These are phyloP conservation scores for Anneissia japonica DNA, from an alignment of 35 echinoderm and acorn worm genomes.

Conservation along the genomic window DNA sequence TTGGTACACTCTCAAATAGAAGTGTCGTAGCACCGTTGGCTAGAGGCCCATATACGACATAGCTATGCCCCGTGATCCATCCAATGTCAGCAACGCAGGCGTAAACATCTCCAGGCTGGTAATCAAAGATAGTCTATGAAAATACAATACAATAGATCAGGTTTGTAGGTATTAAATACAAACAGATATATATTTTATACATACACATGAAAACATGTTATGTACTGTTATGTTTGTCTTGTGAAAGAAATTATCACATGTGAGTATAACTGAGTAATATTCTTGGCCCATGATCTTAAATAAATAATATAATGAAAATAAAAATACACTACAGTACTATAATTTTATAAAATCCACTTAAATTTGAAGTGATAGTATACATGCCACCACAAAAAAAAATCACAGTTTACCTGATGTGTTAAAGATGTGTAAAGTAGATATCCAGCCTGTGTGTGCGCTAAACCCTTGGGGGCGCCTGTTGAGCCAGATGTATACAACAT, in stretches of 20 bases:
- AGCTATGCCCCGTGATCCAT: conserved; percentile 96
- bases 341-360: neutral
- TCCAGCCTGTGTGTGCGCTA: conserved; percentile 67
- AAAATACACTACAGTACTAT: neutral
- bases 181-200: no score
- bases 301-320: no score
- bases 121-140: conserved; percentile 90
- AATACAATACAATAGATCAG: no score
- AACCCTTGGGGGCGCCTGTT: conserved; percentile 73
- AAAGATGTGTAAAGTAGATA: conserved; percentile 82
- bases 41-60: conserved; percentile 98
- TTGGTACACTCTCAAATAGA: conserved; percentile 92
- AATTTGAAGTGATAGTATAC: neutral
- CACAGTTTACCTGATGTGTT: conserved; percentile 70
- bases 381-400: neutral
- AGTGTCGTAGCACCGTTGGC: conserved; percentile 95
- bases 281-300: no score
- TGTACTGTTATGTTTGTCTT: no score
- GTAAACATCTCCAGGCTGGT: conserved; percentile 76
- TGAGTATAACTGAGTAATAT: no score
- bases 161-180: no score
- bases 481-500: conserved; percentile 97
- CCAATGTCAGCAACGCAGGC: conserved; percentile 97
- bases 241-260: no score
- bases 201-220: no score